Conservation (phyloP, 2,797 vertebrate genomes). For the Danio aesculapii region DNA sequence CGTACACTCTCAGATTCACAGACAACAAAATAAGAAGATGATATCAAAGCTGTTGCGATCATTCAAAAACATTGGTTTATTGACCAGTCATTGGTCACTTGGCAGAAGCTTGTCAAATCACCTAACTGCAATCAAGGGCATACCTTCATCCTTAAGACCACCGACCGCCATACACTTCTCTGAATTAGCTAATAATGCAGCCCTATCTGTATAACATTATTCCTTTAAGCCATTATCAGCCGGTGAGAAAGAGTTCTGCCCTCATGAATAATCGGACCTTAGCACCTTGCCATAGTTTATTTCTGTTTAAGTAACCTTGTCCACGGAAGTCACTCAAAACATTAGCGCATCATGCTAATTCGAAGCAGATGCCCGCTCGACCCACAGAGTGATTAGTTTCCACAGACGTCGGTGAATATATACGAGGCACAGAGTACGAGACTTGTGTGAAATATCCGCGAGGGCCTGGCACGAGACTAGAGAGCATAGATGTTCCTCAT, state of each 20-base stretch:
- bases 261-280: conserved; percentile 67
- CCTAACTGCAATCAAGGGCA: background rate
- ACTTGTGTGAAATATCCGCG: conserved; percentile 94
- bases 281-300: conserved; percentile 74
- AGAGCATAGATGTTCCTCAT: conserved; percentile 98
- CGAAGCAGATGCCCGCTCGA: conserved; percentile 83
- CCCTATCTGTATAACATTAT: conserved; percentile 51
- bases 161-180: background rate
- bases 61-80: conserved; percentile 1
- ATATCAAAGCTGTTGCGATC: background rate
- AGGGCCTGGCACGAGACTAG: conserved; percentile 93
- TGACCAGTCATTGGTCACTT: background rate
- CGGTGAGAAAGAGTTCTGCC: conserved; percentile 76
- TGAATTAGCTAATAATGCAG: conserved; percentile 44
- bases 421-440: conserved; percentile 83
- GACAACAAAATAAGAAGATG: background rate
- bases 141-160: background rate
- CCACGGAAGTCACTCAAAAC: conserved; percentile 65
- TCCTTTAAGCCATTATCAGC: conserved; percentile 61
- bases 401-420: conserved; percentile 81
- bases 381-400: conserved; percentile 87
- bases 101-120: background rate
- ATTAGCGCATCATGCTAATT: conserved; percentile 77
- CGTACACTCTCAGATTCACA: too few species aligned
- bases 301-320: conserved; percentile 74